These are phyloP conservation scores for Phaonia tiefii DNA, from an alignment of 2,888 invertebrate species.

Conservation along the genomic window DNA sequence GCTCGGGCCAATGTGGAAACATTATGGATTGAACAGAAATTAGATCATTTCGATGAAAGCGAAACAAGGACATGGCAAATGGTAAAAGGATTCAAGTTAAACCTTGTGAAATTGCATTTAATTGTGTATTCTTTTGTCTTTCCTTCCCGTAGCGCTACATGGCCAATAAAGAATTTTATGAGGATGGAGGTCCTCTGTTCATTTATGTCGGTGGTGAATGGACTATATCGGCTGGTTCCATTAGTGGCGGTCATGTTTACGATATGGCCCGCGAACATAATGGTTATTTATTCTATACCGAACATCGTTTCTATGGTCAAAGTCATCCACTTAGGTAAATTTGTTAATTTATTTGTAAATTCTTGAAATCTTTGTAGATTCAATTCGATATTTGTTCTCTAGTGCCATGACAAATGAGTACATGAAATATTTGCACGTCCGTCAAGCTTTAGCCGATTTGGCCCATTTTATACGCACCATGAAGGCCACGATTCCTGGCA, in stretches of 20 bases:
- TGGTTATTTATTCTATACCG: conserved; percentile 87
- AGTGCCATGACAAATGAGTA: conserved; percentile 83
- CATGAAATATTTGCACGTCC: conserved; percentile 84
- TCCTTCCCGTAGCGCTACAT: conserved; percentile 80
- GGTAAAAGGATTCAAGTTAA: conserved; percentile 56
- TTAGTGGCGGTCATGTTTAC: conserved; percentile 84
- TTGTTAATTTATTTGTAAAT: neutral
- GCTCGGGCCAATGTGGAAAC: conserved; percentile 70
- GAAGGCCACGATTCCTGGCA: conserved; percentile 76
- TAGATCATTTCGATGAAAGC: conserved; percentile 83
- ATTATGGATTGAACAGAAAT: conserved; percentile 81
- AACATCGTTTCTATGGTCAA: conserved; percentile 91
- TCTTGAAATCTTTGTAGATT: too few relatives aligned
- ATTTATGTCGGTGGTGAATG: conserved; percentile 88
- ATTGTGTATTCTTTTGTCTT: too few relatives aligned
- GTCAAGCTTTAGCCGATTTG: conserved; percentile 85
- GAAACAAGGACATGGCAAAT: conserved; percentile 83
- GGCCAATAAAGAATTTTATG: conserved; percentile 81
- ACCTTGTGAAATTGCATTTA: too few relatives aligned
- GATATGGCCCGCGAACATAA: conserved; percentile 83
- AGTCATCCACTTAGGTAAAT: conserved; percentile 86
- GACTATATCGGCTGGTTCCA: conserved; percentile 83
- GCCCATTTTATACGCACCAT: conserved; percentile 84
- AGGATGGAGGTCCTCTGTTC: conserved; percentile 83
- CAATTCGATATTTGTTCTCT: conserved; percentile 60